These are phyloP conservation scores for Scomber japonicus DNA, from an alignment of 2,113 vertebrate genomes.

Conservation along the genomic window DNA sequence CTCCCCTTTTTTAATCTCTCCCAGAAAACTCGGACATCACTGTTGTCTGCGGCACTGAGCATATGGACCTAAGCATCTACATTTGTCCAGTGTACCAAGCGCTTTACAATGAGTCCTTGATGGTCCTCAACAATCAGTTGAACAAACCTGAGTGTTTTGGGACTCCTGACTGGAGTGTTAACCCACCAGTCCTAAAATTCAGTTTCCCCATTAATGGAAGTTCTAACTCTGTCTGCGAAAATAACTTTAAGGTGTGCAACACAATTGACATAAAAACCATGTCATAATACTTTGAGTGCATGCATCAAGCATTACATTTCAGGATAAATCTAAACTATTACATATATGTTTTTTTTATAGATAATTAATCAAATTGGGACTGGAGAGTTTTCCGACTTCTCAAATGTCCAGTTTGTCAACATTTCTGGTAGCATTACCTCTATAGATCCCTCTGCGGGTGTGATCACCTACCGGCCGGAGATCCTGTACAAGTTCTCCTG, in stretches of 20 bases:
- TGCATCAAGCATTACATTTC: neutral
- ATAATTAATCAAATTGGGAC: conserved; percentile 62
- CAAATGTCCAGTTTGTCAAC: conserved; percentile 79
- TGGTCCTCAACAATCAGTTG: conserved; percentile 78
- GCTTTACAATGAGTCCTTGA: conserved; percentile 79
- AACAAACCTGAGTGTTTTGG: conserved; percentile 68
- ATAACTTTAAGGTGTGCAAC: conserved; percentile 67
- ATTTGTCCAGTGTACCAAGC: conserved; percentile 83
- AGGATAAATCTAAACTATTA: neutral
- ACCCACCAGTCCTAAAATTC: conserved; percentile 79
- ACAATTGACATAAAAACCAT: neutral
- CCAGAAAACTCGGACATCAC: conserved; percentile 79
- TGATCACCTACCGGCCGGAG: conserved; percentile 81
- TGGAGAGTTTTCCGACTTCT: conserved; percentile 79
- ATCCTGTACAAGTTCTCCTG: conserved; percentile 84
- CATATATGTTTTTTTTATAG: conserved; percentile 49
- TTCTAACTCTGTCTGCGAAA: conserved; percentile 60
- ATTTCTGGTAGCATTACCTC: conserved; percentile 80
- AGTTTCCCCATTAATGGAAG: conserved; percentile 73
- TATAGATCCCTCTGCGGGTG: conserved; percentile 64
- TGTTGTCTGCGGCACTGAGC: conserved; percentile 76
- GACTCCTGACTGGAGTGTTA: conserved; percentile 46
- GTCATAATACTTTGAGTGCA: neutral
- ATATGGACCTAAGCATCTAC: conserved; percentile 77
- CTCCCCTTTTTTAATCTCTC: conserved; percentile 12